A percentile compares a stretch with the other conserved stretches of the same genome.
These are phyloP conservation scores for Trematomus bernacchii DNA, from an alignment of 2,797 vertebrate genomes.

Conservation along the genomic window DNA sequence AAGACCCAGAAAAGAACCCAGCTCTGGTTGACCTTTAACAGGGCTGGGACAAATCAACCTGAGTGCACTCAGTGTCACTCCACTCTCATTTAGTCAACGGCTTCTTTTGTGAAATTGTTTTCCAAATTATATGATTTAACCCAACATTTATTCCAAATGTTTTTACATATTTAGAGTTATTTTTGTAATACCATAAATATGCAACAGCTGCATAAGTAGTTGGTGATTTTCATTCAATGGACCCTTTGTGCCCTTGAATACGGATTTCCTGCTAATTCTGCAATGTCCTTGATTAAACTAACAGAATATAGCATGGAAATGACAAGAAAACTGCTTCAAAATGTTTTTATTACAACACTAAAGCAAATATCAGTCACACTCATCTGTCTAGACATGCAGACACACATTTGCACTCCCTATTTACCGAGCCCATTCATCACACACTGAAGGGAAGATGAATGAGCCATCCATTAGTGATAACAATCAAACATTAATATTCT, in stretches of 20 bases:
- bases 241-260: background rate
- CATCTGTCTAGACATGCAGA: conserved; percentile 2
- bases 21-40: background rate
- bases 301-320: background rate
- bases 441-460: conserved; percentile 50
- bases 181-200: background rate
- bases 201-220: background rate
- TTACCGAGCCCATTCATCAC: conserved; percentile 69
- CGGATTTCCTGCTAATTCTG: background rate
- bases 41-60: conserved; percentile 9
- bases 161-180: background rate
- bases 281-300: background rate
- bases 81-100: background rate
- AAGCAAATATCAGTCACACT: conserved; percentile 14
- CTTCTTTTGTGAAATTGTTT: background rate
- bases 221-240: background rate
- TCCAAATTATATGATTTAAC: background rate
- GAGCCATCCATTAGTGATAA: conserved; percentile 43
- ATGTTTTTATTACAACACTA: background rate
- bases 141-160: background rate
- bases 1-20: too few relatives aligned
- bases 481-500: conserved; percentile 46
- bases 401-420: conserved; percentile 12
- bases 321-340: background rate
- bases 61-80: conserved; percentile 12